These are phyloP conservation scores for Neoaliturus tenellus DNA, from an alignment of 2,888 invertebrate genomes.

Conservation along the genomic window DNA sequence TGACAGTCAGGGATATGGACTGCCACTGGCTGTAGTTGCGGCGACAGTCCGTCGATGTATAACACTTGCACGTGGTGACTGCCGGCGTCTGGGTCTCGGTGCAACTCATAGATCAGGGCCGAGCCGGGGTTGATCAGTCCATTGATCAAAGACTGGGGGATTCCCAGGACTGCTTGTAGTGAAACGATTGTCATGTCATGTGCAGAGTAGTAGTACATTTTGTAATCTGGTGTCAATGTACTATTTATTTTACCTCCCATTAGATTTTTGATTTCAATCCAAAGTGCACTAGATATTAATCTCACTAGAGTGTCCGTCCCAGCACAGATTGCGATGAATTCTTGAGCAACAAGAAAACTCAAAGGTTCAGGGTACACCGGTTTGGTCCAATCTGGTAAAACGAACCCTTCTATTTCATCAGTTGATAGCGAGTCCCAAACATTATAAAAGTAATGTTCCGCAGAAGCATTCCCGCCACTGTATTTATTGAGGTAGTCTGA, in stretches of 20 bases:
- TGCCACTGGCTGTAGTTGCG: not conserved
- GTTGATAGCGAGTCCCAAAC: not conserved
- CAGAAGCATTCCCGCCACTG: not conserved
- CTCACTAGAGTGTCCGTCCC: not conserved
- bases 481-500: not conserved
- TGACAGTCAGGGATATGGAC: not conserved
- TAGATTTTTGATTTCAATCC: not conserved
- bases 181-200: not conserved
- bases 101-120: not conserved
- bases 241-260: not conserved
- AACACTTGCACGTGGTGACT: not conserved
- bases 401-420: conserved; percentile 4
- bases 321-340: not conserved
- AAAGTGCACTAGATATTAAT: not conserved
- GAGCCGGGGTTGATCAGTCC: conserved; percentile 11
- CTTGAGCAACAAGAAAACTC: not conserved
- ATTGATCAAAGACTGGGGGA: not conserved
- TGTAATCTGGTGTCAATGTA: not conserved
- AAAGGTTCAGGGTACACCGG: not conserved
- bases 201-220: not conserved
- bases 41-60: not conserved
- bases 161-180: conserved; percentile 3
- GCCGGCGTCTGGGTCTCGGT: not conserved
- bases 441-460: not conserved
- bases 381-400: conserved; percentile 22